Evolutionary conservation across 23 tunicate species (phyloP), one percentile per base, ranked within the genome.

Genomic region (Oikopleura vanhoeffeni): DNA sequence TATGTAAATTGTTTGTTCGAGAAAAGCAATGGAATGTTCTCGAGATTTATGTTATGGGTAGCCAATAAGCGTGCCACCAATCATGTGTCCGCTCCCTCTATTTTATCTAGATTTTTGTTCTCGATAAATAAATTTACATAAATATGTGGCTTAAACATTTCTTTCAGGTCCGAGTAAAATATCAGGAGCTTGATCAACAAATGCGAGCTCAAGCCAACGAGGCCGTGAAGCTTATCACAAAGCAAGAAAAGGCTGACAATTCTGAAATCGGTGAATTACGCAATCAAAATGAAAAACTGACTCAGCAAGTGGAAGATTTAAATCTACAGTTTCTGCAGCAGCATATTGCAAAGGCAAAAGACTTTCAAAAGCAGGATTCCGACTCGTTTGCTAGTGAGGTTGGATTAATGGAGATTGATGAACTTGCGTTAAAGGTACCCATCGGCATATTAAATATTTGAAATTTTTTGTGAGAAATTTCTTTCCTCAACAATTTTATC

Each of bases 311-410:
- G 36, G 79, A 71, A 32, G 79, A 71, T 32, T 38, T 71, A 18
- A 71, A 71, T 30, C 38, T 71, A 2, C 79, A 71, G 32, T 30
- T 71, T 30, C 35, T 71, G 2, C 79, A 71, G 38, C 79, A 71
- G 38, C 79, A 71, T 32, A 71, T 71, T 24, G 79, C 79, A 4
- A 71, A 71, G 32, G 79, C 79, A 18, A 71, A 71, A 71, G 79
- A 71, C 35, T 71, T 71, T 30, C 79, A 71, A 30, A 18, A 30
- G 3, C 32, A 33, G 4, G 79, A 30, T 13, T 18, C 27, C 2
- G 79, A 71, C 32, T 71, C 79, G 2, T 71, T 71, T 38, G 79
- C 79, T 2, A 71, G 32, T 38, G 79, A 71, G 35, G 35, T 71
- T 38, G 79, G 79, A 18, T 2, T 71, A 3, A 71, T 71, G 79